Conservation (phyloP, 2,113 vertebrate species). For the Capreolus pygargus region DNA sequence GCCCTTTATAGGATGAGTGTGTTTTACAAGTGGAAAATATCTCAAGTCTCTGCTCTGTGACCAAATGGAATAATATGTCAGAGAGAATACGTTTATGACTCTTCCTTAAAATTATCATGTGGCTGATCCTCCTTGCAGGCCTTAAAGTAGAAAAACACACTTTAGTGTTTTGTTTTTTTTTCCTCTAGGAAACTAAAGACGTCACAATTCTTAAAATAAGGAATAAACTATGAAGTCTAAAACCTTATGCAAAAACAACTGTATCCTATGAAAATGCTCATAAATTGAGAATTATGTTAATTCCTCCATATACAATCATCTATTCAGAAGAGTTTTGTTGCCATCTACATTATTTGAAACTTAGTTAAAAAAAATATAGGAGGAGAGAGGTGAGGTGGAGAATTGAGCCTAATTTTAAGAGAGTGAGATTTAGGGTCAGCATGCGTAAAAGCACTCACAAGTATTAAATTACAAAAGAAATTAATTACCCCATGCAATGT, state of each 20-base stretch:
- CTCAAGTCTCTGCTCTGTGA: conserved; percentile 23
- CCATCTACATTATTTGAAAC: not conserved
- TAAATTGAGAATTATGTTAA: not conserved
- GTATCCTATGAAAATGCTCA: not conserved
- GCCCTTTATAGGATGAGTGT: conserved; percentile 14
- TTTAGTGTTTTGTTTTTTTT: not conserved
- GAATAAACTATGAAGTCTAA: not conserved
- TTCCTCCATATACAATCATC: not conserved
- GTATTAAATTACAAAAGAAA: conserved; percentile 36
- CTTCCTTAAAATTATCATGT: not conserved
- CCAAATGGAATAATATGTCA: conserved; percentile 21
- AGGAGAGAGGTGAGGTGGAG: not conserved
- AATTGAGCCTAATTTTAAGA: conserved; percentile 15
- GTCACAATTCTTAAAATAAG: not conserved
- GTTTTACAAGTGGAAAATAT: conserved; percentile 13
- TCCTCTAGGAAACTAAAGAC: not conserved
- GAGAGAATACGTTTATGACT: not conserved
- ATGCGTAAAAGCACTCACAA: not conserved
- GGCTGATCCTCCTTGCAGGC: not conserved
- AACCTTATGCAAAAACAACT: not conserved
- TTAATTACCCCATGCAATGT: not conserved
- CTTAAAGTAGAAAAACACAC: not conserved
- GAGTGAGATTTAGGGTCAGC: conserved; percentile 30
- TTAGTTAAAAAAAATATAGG: not conserved
- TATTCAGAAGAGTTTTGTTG: not conserved